A percentile compares a stretch with the other conserved stretches of the same genome.
Conservation (phyloP, 2,888 invertebrate genomes). For the Ophioninae sp. region DNA sequence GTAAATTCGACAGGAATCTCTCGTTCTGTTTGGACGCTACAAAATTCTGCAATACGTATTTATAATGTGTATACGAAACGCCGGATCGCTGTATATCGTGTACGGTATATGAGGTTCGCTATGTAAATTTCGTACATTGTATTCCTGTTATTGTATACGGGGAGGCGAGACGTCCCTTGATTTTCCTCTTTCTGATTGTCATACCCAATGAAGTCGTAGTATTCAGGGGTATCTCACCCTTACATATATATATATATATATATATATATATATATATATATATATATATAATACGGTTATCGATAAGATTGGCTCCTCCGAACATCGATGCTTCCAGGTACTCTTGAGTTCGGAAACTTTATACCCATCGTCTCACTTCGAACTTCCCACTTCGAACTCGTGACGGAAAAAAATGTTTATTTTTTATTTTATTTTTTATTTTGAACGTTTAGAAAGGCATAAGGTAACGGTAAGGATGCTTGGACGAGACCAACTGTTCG, state of each 20-base stretch:
- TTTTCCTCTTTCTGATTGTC: slow-evolving; percentile 20
- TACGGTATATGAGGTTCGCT: background rate
- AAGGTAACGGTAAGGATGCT: no score
- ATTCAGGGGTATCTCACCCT: background rate
- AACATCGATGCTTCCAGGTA: background rate
- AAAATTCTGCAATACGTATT: slow-evolving; percentile 44
- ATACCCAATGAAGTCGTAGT: background rate
- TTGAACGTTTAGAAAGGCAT: no score
- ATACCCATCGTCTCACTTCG: background rate
- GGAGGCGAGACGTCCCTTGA: slow-evolving; percentile 4
- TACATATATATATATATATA: background rate
- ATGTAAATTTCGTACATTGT: slow-evolving; percentile 23
- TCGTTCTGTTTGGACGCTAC: slow-evolving; percentile 25
- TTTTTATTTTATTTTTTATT: no score
- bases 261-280: background rate
- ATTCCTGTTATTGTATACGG: slow-evolving; percentile 18
- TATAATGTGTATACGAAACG: slow-evolving; percentile 22
- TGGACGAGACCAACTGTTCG: no score
- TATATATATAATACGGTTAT: background rate
- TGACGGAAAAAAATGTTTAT: no score
- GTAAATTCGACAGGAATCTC: no score
- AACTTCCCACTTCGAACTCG: no score
- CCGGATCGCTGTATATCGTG: slow-evolving; percentile 25
- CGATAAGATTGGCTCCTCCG: slow-evolving; percentile 13
- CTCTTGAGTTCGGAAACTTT: background rate